phyloP scores from a whole-genome alignment of 2,113 vertebrate species.

The Ornithorhynchus anatinus region DNA sequence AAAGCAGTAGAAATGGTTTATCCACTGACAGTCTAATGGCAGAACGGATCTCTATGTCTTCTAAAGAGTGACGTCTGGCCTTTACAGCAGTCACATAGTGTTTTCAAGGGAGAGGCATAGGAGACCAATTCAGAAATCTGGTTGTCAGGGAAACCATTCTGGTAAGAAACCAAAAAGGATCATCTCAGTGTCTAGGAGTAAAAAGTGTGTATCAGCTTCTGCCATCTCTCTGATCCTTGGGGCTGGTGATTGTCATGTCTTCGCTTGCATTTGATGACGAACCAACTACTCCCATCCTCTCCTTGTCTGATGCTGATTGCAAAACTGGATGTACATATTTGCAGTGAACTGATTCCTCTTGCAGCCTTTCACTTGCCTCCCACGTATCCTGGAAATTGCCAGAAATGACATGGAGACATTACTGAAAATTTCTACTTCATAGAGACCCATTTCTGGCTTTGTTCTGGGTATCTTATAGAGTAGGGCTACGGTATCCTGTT shows the following conservation, averaged over 20 bases:
- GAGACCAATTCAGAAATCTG: slow-evolving; percentile 34
- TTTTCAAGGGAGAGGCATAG: not conserved
- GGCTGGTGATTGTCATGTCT: not conserved
- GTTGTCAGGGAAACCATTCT: slow-evolving; percentile 50
- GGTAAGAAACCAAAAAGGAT: slow-evolving; percentile 10
- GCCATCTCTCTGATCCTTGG: not conserved
- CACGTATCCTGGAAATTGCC: too few species aligned
- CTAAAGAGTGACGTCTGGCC: slow-evolving; percentile 26
- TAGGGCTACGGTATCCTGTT: too few species aligned
- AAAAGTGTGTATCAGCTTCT: not conserved
- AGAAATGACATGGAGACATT: too few species aligned
- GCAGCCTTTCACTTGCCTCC: too few species aligned
- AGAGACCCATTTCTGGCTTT: too few species aligned
- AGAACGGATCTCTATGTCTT: slow-evolving; percentile 16
- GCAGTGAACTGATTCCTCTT: too few species aligned
- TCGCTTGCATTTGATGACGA: too few species aligned
- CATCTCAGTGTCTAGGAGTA: not conserved
- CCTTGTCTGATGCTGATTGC: too few species aligned
- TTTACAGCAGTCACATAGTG: slow-evolving; percentile 2
- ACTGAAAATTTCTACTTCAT: too few species aligned
- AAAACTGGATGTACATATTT: too few species aligned
- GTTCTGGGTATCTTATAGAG: too few species aligned
- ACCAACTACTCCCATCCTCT: too few species aligned
- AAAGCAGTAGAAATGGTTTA: not conserved
- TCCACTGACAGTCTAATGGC: not conserved